A percentile compares a stretch with the other conserved stretches of the same genome.
phyloP scores from a whole-genome alignment of 2,888 invertebrate genomes.

The Cerceris rybyensis region DNA sequence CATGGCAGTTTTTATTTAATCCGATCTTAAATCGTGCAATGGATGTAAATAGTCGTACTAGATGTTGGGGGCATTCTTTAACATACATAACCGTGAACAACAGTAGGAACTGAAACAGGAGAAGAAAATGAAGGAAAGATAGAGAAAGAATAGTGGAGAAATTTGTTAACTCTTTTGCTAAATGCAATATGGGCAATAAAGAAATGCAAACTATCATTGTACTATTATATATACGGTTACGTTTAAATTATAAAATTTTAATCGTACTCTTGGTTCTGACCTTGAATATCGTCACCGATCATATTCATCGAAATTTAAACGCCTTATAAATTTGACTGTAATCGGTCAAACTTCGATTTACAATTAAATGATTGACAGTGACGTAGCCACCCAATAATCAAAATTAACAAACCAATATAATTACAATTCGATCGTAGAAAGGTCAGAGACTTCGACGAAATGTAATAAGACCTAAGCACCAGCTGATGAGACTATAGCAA shows the following conservation, averaged over 20 bases:
- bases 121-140: not conserved
- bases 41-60: conserved; percentile 48
- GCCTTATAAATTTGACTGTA: not conserved
- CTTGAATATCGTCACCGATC: not conserved
- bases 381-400: too few relatives aligned
- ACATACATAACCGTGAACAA: conserved; percentile 14
- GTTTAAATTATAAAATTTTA: too few relatives aligned
- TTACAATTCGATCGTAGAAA: too few relatives aligned
- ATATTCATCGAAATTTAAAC: not conserved
- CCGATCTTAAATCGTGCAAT: conserved; percentile 50
- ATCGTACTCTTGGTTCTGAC: not conserved
- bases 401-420: too few relatives aligned
- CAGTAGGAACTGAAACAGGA: not conserved
- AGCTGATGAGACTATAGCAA: too few relatives aligned
- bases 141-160: not conserved
- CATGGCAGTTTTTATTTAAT: not conserved
- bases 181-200: conserved; percentile 2
- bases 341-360: not conserved
- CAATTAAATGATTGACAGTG: not conserved
- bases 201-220: not conserved
- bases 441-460: too few relatives aligned
- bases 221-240: too few relatives aligned
- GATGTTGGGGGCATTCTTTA: conserved; percentile 43
- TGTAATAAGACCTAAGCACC: too few relatives aligned
- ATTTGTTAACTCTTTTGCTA: not conserved